These are phyloP conservation scores for Drosophila rhopaloa DNA, from an alignment of 1,140 invertebrate species.

Conservation along the genomic window DNA sequence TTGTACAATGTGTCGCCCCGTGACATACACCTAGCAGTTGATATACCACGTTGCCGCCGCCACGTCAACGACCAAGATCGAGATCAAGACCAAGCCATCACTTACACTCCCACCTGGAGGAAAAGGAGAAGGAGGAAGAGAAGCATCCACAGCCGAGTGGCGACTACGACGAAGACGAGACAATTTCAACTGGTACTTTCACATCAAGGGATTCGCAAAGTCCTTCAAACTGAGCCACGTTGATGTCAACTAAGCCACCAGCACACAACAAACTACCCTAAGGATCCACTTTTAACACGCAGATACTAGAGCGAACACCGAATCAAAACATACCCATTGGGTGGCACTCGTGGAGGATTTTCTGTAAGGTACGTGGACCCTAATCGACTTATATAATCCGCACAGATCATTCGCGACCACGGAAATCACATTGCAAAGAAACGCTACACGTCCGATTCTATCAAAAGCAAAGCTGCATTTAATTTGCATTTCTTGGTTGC, in stretches of 20 bases:
- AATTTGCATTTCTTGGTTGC: conserved; percentile 71
- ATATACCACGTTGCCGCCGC: conserved; percentile 62
- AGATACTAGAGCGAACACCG: not conserved
- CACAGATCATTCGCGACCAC: conserved; percentile 21
- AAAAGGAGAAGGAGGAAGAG: conserved; percentile 10
- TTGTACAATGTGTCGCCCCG: conserved; percentile 89
- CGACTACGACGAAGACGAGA: conserved; percentile 59
- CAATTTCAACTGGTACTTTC: conserved; percentile 51
- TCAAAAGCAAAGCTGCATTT: conserved; percentile 77
- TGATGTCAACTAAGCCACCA: conserved; percentile 3
- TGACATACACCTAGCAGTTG: conserved; percentile 85
- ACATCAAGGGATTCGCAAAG: conserved; percentile 34
- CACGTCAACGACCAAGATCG: conserved; percentile 51
- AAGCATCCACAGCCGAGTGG: conserved; percentile 16
- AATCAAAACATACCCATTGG: conserved; percentile 7
- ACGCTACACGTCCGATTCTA: conserved; percentile 69
- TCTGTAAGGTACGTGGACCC: conserved; percentile 25
- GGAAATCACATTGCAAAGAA: conserved; percentile 14
- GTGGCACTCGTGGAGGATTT: conserved; percentile 21
- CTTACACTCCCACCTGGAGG: conserved; percentile 3
- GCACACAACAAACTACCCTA: conserved; percentile 20
- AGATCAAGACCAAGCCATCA: conserved; percentile 25
- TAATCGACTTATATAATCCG: conserved; percentile 60
- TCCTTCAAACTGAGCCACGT: conserved; percentile 19
- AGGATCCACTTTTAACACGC: conserved; percentile 18